Base-by-base conservation (phyloP, 2,888 invertebrate species). In the Anoncus sp. region DNA sequence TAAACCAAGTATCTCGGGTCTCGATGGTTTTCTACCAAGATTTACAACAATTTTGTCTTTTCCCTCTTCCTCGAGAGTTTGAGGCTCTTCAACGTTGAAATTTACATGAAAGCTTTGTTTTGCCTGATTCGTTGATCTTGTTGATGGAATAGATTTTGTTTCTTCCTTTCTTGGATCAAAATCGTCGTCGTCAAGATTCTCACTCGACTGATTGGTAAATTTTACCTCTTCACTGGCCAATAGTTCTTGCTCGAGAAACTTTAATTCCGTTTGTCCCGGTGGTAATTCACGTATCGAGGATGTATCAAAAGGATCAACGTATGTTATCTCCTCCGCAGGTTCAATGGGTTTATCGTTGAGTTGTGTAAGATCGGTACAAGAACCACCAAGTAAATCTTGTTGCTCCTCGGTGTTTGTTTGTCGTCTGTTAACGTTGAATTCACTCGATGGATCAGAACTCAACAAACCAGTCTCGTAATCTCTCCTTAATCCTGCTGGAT, bases 271-370 rank as follows among this genome's bases (percentile, higher is more conserved):
- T 90, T 94, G 95, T 45, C 96, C 96, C 0, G 97, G 96, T 69
- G 95, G 94, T 53, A 95, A 94, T 40, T 95, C 93, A 66, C 93
- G 93, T 2, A 96, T 94, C 38, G 94, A 94, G 0, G 97, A 96
- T 0, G 97, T 97, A 87, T 97, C 97, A 85, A 98, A 97, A 0
- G 97, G 97, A 92, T 97, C 97, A 67, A 95, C 94, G 85, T 94
- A 94, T 66, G 94, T 95, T 74, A 93, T 90, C 77, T 93, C 93
- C 10, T 94, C 92, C 53, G 92, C 92, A 0, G 96, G 96, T 77
- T 94, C 92, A 65, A 96, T 93, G 1, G 96, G 96, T 27, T 94
- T 93, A 83, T 95, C 95, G 0, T 93, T 93, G 70, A 96, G 91
- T 85, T 94, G 93, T 16, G 94, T 94, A 62, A 97, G 92, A 90